Evolutionary conservation across 2,888 invertebrate genomes (phyloP), one percentile per base, ranked within the genome.

Genomic region (Cheilosia vernalis): DNA sequence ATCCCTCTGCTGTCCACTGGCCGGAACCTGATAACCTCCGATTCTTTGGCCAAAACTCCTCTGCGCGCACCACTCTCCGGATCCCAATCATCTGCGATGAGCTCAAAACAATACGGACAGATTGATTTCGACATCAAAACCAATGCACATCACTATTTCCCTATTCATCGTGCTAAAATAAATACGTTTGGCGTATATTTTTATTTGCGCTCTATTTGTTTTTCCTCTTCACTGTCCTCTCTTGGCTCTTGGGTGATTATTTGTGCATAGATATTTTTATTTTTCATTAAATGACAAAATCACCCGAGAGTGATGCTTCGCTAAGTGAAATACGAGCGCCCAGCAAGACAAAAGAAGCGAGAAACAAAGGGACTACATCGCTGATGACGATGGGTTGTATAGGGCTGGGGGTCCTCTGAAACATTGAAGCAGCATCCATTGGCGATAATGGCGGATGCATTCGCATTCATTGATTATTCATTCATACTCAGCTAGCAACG

Each of bases 381-480:
- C 27, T 21, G 55, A 56, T 30, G 37, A 13, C 33, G 19, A 7
- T 40, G 19, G 19, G 6, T 24, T 21, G 17, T 0, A n/a, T 44
- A 7, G 9, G 30, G 30, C 2, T 33, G 30, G 7, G 1, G 13
- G 61, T 53, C 30, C 61, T 47, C 33, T 58, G 58, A 61, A 51
- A 61, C 37, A 56, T 58, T 56, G 40, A 49, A 76, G 19, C 33
- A 61, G 67, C 64, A 80, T 80, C 80, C 73, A 80, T 61, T 80
- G 73, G 44, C 47, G 51, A 49, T 74, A 80, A 80, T 80, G 33
- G 30, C 73, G 69, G 61, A 73, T 80, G 80, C 73, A 73, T 80
- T 67, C 80, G 61, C 61, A 55, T 67, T 80, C 73, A 80, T 74
- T 73, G 73, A 74, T 80, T 80, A 80, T 80, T 80, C 73, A 73